Percentiles rank a stretch among this genome's conserved stretches.
phyloP scores from a whole-genome alignment of 2,113 vertebrate species.

The Irena cyanogastra region DNA sequence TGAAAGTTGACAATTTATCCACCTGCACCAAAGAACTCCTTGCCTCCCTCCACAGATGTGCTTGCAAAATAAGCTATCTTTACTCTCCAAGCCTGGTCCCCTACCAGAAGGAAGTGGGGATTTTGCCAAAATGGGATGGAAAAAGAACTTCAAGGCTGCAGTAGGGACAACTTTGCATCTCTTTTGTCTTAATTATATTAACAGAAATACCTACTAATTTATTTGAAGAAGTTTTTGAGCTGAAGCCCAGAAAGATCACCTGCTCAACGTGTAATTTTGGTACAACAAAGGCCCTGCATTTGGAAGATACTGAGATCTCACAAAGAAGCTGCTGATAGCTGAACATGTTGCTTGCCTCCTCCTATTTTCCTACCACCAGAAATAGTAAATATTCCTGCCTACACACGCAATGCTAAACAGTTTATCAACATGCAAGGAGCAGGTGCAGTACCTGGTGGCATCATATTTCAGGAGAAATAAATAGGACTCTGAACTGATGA shows the following conservation, averaged over 20 bases:
- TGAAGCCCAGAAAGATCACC: constrained; percentile 11
- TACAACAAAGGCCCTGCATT: neutral
- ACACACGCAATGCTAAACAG: neutral
- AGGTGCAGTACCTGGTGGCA: constrained; percentile 39
- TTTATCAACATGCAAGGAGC: constrained; percentile 46
- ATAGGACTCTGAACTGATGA: neutral
- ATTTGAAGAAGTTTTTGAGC: neutral
- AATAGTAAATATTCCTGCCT: constrained; percentile 1
- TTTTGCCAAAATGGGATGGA: constrained; percentile 14
- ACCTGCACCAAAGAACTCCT: neutral
- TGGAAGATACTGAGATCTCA: neutral
- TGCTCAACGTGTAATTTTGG: neutral
- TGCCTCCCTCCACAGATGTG: constrained; percentile 3
- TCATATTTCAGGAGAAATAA: constrained; percentile 43
- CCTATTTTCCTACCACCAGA: neutral
- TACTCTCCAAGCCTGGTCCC: neutral
- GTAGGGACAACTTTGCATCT: neutral
- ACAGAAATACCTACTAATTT: neutral
- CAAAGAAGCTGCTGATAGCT: neutral
- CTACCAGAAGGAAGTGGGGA: neutral
- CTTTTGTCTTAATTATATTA: neutral
- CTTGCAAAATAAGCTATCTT: neutral
- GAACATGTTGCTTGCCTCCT: neutral
- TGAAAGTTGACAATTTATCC: constrained; percentile 36
- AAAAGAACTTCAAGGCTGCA: neutral